A percentile compares a stretch with the other conserved stretches of the same genome.
phyloP scores from a whole-genome alignment of 2,797 vertebrate species.

The Strix occidentalis region DNA sequence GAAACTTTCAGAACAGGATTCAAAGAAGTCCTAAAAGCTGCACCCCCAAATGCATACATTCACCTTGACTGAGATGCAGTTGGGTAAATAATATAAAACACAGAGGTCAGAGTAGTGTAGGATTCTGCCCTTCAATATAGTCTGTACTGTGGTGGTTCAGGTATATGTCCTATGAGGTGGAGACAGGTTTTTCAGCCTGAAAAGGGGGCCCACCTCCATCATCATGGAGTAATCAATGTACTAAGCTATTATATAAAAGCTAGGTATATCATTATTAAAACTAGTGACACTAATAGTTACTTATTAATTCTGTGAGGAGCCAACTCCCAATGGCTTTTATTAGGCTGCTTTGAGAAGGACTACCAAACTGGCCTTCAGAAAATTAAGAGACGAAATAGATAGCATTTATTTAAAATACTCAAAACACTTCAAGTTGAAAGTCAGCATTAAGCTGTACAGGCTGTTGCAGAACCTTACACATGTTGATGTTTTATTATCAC shows the following conservation, averaged over 20 bases:
- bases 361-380: not conserved
- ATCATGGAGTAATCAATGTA: not conserved
- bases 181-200: not conserved
- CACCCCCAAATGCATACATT: not conserved
- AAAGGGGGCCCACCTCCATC: fast-evolving
- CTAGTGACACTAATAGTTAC: not conserved
- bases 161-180: not conserved
- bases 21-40: not conserved
- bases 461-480: not conserved
- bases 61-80: not conserved
- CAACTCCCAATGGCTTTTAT: not conserved
- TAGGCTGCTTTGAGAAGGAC: not conserved
- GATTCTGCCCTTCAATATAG: not conserved
- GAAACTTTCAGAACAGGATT: not conserved
- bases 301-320: not conserved
- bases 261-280: not conserved
- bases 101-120: not conserved
- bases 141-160: fast-evolving
- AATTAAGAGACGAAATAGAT: not conserved
- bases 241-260: not conserved
- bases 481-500: not conserved
- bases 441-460: not conserved
- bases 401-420: not conserved
- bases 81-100: not conserved
- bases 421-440: not conserved